A percentile compares a stretch with the other conserved stretches of the same genome.
Conservation (phyloP, 2,888 invertebrate genomes). For the Tenthredo livida region DNA sequence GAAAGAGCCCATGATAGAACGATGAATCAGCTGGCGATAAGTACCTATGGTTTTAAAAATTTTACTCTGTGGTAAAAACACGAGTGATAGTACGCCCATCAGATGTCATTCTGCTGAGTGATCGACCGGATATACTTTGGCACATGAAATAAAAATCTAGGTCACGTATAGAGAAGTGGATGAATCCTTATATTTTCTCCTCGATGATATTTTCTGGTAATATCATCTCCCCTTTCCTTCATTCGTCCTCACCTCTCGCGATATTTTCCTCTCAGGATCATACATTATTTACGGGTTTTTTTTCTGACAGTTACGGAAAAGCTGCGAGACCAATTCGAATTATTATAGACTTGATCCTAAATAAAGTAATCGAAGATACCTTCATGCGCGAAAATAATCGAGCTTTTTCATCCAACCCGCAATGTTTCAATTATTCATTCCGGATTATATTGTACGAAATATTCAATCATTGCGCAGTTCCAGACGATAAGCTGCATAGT, state of each 20-base stretch:
- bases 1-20: background rate
- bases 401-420: background rate
- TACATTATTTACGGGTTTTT: constrained; percentile 15
- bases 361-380: background rate
- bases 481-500: background rate
- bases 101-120: background rate
- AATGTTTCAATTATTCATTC: background rate
- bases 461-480: no score
- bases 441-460: background rate
- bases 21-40: constrained; percentile 1
- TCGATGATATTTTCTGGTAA: background rate
- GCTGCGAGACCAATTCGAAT: background rate
- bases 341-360: background rate
- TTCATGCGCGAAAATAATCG: no score
- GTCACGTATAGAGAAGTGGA: background rate
- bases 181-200: background rate
- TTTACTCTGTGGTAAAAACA: background rate
- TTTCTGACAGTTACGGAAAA: background rate
- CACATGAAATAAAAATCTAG: constrained; percentile 14
- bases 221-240: background rate
- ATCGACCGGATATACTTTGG: background rate
- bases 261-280: background rate
- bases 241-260: background rate
- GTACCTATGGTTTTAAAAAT: background rate
- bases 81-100: background rate